phyloP scores from a whole-genome alignment of 2,113 vertebrate genomes.

The Platysternon megacephalum region DNA sequence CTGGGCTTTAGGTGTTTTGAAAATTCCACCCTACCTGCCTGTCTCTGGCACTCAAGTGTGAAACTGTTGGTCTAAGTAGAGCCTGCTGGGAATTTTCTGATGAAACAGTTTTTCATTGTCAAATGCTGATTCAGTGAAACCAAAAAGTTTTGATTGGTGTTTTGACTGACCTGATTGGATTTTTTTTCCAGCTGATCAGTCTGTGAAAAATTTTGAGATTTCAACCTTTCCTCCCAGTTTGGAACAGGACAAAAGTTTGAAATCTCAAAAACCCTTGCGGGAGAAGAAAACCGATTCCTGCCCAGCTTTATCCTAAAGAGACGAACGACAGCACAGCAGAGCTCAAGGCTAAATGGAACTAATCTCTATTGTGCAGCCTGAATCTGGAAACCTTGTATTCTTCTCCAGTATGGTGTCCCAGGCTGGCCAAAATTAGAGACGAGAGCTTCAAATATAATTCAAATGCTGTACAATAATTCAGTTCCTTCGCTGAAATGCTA shows the following conservation, averaged over 20 bases:
- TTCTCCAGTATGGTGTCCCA: not conserved
- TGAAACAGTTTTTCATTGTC: not conserved
- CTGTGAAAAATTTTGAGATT: not conserved
- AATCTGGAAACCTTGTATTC: not conserved
- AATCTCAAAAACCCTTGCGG: not conserved
- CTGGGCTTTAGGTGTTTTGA: not conserved
- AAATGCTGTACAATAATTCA: not conserved
- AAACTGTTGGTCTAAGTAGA: not conserved
- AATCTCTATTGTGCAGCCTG: not conserved
- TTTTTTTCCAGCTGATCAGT: not conserved
- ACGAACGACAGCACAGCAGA: fast-evolving
- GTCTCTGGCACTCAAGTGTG: not conserved
- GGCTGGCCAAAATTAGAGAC: not conserved
- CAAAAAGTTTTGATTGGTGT: not conserved
- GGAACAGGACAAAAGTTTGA: not conserved
- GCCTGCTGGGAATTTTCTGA: not conserved
- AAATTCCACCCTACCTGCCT: not conserved
- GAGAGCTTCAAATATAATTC: not conserved
- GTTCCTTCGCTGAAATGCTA: not conserved
- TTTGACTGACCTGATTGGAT: not conserved
- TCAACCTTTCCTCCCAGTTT: not conserved
- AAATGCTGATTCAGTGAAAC: not conserved
- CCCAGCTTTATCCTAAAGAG: not conserved
- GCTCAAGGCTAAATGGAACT: not conserved
- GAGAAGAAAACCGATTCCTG: not conserved